phyloP scores from a whole-genome alignment of 2,888 invertebrate species.

The Euproctis similis region DNA sequence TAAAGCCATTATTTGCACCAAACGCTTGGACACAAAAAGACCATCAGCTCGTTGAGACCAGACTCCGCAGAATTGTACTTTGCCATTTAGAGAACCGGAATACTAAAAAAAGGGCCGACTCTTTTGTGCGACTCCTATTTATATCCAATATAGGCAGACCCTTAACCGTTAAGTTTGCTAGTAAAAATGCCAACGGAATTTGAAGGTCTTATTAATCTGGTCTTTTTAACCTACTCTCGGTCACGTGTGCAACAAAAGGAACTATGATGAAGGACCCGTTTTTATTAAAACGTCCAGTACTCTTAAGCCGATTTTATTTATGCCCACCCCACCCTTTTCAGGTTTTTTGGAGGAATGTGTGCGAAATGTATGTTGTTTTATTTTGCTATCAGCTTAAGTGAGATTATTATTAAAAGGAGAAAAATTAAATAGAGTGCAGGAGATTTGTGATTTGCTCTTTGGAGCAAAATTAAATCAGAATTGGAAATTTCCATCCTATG shows the following conservation, averaged over 20 bases:
- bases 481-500: too few relatives aligned
- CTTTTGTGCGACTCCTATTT: slow-evolving; percentile 32
- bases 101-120: slow-evolving; percentile 31
- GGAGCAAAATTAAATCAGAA: too few relatives aligned
- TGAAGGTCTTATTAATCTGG: slow-evolving; percentile 30
- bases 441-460: too few relatives aligned
- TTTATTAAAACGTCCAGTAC: slow-evolving; percentile 51
- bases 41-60: slow-evolving; percentile 20
- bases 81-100: slow-evolving; percentile 29
- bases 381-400: too few relatives aligned
- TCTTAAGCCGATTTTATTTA: slow-evolving; percentile 46
- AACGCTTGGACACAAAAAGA: slow-evolving; percentile 8
- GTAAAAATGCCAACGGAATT: slow-evolving; percentile 10
- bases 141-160: slow-evolving; percentile 20
- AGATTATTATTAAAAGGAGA: too few relatives aligned
- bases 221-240: slow-evolving; percentile 30
- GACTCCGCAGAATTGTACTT: slow-evolving; percentile 24
- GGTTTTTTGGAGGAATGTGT: slow-evolving; percentile 16
- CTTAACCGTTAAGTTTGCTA: slow-evolving; percentile 9
- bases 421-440: too few relatives aligned
- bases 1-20: slow-evolving; percentile 3
- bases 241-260: slow-evolving; percentile 54
- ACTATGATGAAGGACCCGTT: slow-evolving; percentile 51
- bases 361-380: slow-evolving; percentile 8
- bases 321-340: slow-evolving; percentile 25